phyloP scores from a whole-genome alignment of 1,140 invertebrate genomes.

The Portunus trituberculatus region DNA sequence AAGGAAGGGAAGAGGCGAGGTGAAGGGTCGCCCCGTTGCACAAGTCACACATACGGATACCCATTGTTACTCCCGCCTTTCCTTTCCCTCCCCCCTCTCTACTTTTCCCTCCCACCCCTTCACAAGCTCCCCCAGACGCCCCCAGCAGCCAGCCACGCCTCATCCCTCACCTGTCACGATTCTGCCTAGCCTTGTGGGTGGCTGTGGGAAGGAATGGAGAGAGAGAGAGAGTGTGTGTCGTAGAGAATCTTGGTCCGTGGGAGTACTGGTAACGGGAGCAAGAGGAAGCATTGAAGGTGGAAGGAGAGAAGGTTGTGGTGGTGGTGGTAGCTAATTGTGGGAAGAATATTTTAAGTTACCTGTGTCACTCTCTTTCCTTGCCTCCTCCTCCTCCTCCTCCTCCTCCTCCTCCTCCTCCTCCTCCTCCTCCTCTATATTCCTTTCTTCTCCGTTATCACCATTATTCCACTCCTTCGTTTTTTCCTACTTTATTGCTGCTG shows the following conservation, averaged over 20 bases:
- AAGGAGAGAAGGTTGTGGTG: not conserved
- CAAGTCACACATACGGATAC: conserved; percentile 12
- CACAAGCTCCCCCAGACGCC: not conserved
- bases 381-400: not conserved
- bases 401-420: not conserved
- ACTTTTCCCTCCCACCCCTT: not conserved
- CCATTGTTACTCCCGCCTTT: not conserved
- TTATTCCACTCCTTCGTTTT: too few species aligned
- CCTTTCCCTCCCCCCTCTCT: not conserved
- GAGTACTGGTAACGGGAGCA: not conserved
- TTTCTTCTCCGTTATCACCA: too few species aligned
- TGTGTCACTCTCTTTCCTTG: not conserved
- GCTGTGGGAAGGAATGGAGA: not conserved
- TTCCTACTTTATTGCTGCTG: too few species aligned
- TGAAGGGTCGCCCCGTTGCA: not conserved
- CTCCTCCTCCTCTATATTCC: not conserved
- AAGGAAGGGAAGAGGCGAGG: not conserved
- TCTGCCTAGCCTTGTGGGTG: not conserved
- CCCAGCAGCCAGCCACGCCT: not conserved
- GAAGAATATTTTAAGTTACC: not conserved
- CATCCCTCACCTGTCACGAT: conserved; percentile 10
- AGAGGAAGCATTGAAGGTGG: not conserved
- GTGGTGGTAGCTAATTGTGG: not conserved
- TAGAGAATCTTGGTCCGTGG: not conserved
- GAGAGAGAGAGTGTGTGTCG: not conserved